phyloP scores from a whole-genome alignment of 2,888 invertebrate species.

The Agonopterix arenella region DNA sequence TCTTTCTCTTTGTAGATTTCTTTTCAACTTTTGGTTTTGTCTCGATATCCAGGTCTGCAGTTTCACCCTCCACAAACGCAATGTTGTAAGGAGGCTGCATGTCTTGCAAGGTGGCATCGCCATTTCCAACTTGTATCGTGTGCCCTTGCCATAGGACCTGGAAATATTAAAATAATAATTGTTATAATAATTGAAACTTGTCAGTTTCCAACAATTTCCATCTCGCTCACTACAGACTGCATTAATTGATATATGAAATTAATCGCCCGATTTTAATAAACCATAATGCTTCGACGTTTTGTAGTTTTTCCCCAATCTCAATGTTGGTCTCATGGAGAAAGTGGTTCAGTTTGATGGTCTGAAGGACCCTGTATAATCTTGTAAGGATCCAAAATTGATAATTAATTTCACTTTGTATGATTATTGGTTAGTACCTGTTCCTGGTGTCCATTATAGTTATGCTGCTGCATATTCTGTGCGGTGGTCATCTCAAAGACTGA shows the following conservation, averaged over 20 bases:
- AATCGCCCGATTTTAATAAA: no score
- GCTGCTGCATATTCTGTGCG: constrained; percentile 62
- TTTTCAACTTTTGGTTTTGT: constrained; percentile 69
- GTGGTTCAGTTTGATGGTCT: no score
- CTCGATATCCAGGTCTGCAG: constrained; percentile 59
- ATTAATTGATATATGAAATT: no score
- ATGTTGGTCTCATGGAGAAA: no score
- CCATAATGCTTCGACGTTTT: no score
- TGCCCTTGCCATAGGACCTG: constrained; percentile 82
- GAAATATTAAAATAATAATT: constrained; percentile 19
- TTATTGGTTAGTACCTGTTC: constrained; percentile 47
- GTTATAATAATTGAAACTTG: no score
- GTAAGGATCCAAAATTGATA: no score
- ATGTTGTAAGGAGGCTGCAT: constrained; percentile 54
- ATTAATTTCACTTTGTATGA: no score
- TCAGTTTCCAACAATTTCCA: no score
- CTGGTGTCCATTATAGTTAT: constrained; percentile 67
- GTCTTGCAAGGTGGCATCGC: constrained; percentile 52
- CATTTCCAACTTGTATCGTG: constrained; percentile 79
- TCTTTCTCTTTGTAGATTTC: constrained; percentile 65
- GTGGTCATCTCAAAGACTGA: constrained; percentile 66
- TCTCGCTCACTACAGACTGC: no score
- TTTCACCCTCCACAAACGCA: constrained; percentile 55
- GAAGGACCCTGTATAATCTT: no score
- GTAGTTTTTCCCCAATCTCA: no score